phyloP scores from a whole-genome alignment of 2,797 vertebrate genomes.

The Nannoperca australis region DNA sequence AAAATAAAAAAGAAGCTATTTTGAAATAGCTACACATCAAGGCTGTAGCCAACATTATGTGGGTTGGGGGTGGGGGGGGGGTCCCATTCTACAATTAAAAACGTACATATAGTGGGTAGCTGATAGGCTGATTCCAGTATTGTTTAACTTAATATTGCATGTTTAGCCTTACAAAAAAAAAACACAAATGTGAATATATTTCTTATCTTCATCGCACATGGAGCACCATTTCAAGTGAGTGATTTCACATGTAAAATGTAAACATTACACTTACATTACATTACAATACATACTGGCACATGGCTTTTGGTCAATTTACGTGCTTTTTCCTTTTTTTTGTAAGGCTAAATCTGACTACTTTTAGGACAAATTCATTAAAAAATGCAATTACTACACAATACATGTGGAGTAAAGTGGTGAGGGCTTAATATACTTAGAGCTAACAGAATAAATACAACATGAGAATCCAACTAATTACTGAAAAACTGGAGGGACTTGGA shows the following conservation, averaged over 20 bases:
- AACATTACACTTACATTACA: too few species aligned
- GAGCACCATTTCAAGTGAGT: not conserved
- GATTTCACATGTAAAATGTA: not conserved
- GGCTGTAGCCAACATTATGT: not conserved
- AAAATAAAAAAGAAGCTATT: constrained; percentile 10
- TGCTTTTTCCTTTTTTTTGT: not conserved
- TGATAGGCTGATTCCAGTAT: not conserved
- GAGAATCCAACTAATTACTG: not conserved
- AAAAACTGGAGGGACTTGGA: not conserved
- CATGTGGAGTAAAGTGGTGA: not conserved
- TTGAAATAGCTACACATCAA: constrained; percentile 24
- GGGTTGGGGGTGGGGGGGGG: too few species aligned
- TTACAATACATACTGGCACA: too few species aligned
- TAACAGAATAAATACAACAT: not conserved
- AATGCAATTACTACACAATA: not conserved
- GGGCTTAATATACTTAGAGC: not conserved
- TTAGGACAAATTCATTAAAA: not conserved
- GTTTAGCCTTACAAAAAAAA: constrained; percentile 21
- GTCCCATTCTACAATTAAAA: constrained; percentile 5
- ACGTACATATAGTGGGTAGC: not conserved
- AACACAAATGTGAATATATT: not conserved
- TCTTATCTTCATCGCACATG: not conserved
- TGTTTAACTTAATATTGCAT: constrained; percentile 9
- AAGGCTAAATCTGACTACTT: not conserved
- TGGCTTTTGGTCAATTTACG: not conserved